A percentile compares a stretch with the other conserved stretches of the same genome.
These are phyloP conservation scores for Caligus rogercresseyi DNA, from an alignment of 1,140 invertebrate genomes.

Conservation along the genomic window DNA sequence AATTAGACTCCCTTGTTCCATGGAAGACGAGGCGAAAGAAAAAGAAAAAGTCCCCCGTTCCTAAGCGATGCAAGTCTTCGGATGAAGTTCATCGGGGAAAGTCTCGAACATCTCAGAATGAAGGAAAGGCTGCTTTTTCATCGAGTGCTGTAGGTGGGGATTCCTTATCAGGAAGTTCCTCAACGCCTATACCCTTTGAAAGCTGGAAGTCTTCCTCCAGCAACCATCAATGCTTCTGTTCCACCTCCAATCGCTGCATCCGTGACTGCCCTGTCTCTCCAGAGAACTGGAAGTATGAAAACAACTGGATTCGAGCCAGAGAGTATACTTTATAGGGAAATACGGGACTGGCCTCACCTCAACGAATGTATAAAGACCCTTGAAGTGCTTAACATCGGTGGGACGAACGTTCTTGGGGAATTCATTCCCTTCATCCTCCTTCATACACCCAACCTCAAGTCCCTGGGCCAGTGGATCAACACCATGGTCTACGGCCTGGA, in stretches of 20 bases:
- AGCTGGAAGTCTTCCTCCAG: background rate
- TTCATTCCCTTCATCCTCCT: slow-evolving; percentile 18
- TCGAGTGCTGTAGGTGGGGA: background rate
- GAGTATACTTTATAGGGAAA: slow-evolving; percentile 10
- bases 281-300: background rate
- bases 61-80: background rate
- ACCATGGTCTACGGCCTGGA: slow-evolving; percentile 18
- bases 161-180: background rate
- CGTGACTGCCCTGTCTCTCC: background rate
- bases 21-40: background rate
- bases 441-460: background rate
- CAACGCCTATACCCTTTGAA: background rate
- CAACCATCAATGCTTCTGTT: background rate
- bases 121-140: background rate
- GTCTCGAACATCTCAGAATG: background rate
- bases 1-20: background rate
- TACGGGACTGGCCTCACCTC: slow-evolving; percentile 14
- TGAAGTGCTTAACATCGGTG: slow-evolving; percentile 19
- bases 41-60: background rate
- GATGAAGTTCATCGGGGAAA: background rate
- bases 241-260: background rate
- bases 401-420: slow-evolving; percentile 19
- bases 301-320: slow-evolving; percentile 11
- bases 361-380: slow-evolving; percentile 18
- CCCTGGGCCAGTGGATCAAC: slow-evolving; percentile 18